Conservation (phyloP, 2,888 invertebrate species). For the Seladonia tumulorum region DNA sequence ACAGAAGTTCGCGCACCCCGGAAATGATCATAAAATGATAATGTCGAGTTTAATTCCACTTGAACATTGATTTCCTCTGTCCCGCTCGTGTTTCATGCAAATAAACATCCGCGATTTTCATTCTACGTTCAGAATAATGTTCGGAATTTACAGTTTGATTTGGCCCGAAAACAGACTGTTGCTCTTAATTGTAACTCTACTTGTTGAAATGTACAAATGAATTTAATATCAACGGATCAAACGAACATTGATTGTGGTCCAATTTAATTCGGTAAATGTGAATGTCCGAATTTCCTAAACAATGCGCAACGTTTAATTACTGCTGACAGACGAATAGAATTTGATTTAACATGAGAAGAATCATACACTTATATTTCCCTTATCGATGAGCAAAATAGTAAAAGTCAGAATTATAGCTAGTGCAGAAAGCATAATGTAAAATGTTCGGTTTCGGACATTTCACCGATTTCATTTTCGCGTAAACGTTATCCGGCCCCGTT, state of each 20-base stretch:
- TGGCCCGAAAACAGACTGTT: background rate
- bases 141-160: background rate
- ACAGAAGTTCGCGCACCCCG: background rate
- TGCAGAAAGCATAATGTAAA: background rate
- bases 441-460: background rate
- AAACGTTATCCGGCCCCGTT: background rate
- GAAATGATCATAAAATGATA: background rate
- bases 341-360: background rate
- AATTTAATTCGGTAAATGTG: background rate
- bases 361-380: background rate
- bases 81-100: background rate
- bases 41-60: background rate
- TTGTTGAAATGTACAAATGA: background rate
- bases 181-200: background rate
- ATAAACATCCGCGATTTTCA: background rate
- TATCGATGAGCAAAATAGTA: background rate
- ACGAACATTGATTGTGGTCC: background rate
- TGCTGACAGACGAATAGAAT: background rate
- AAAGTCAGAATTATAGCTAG: background rate
- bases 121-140: background rate
- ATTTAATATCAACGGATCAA: background rate
- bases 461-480: background rate
- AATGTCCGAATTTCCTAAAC: background rate
- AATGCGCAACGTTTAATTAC: background rate
- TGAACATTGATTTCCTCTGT: background rate